Evolutionary conservation across 1,140 invertebrate species (phyloP).

Genomic region (Charaxes varanes): DNA sequence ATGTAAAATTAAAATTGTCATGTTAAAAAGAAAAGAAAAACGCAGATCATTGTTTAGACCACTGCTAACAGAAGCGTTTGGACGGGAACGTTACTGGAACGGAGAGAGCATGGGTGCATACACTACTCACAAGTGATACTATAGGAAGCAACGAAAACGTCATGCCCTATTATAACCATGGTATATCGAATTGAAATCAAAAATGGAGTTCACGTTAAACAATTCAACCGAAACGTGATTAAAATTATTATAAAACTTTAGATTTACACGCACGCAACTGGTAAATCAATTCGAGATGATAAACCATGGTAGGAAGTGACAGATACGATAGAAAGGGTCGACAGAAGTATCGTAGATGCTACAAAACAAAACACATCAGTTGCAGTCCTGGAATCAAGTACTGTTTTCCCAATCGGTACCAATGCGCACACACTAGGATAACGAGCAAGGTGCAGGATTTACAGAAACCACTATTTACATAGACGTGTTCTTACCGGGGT

Average conservation of each 20-base stretch:
- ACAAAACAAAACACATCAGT: slow-evolving; percentile 16
- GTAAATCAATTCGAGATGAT: slow-evolving; percentile 18
- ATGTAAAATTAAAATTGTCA: no score
- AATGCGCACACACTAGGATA: slow-evolving; percentile 19
- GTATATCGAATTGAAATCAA: slow-evolving; percentile 23
- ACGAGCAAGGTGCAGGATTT: slow-evolving; percentile 25
- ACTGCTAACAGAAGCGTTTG: slow-evolving; percentile 16
- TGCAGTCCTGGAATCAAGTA: slow-evolving; percentile 7
- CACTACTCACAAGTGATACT: slow-evolving; percentile 28
- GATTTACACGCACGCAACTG: background rate
- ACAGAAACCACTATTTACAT: slow-evolving; percentile 30
- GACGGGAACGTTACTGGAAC: slow-evolving; percentile 9
- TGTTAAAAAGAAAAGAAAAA: no score
- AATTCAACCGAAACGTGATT: background rate
- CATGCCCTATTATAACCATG: slow-evolving; percentile 36
- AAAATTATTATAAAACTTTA: background rate
- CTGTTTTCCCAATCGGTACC: background rate
- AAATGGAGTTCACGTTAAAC: background rate
- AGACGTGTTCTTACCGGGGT: slow-evolving; percentile 55
- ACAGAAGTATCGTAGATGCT: slow-evolving; percentile 23
- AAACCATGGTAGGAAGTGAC: slow-evolving; percentile 27
- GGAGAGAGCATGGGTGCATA: slow-evolving; percentile 30
- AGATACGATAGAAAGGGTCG: slow-evolving; percentile 3
- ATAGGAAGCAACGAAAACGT: slow-evolving; percentile 34
- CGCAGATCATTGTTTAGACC: no score